A percentile compares a stretch with the other conserved stretches of the same genome.
Conservation (phyloP, 2,888 invertebrate species). For the Epirrita christyi region DNA sequence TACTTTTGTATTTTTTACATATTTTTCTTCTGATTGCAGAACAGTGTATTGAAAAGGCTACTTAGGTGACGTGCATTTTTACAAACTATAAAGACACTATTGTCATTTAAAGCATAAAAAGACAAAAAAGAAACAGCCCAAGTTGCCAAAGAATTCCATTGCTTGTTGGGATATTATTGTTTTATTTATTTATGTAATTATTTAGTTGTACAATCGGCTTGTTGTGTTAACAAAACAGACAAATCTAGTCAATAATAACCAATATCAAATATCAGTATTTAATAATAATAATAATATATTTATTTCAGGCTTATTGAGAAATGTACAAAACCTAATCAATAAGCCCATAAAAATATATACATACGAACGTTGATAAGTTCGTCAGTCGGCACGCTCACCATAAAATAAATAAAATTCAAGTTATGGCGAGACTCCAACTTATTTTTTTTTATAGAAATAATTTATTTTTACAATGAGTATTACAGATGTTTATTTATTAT, state of each 20-base stretch:
- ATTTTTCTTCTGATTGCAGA: constrained; percentile 26
- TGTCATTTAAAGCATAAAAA: constrained; percentile 22
- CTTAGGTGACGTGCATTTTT: constrained; percentile 37
- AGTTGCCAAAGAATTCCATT: constrained; percentile 11
- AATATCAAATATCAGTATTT: constrained; percentile 41
- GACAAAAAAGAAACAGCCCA: constrained; percentile 10
- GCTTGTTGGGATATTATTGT: constrained; percentile 16
- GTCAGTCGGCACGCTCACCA: too few relatives aligned
- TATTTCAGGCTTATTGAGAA: too few relatives aligned
- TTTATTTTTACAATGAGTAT: constrained; percentile 34
- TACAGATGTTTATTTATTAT: constrained; percentile 21
- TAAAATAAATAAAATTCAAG: too few relatives aligned
- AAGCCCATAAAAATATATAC: too few relatives aligned
- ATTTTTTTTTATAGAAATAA: too few relatives aligned
- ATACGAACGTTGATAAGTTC: too few relatives aligned
- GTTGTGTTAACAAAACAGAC: constrained; percentile 31
- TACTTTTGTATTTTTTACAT: constrained; percentile 20
- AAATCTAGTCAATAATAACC: not conserved
- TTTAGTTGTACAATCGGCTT: constrained; percentile 40
- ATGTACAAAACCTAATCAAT: too few relatives aligned
- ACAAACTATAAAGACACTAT: constrained; percentile 31
- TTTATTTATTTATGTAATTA: constrained; percentile 34
- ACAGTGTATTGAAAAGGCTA: constrained; percentile 28
- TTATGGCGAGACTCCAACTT: too few relatives aligned
- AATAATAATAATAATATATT: too few relatives aligned